Percentiles rank a stretch among this genome's conserved stretches.
Evolutionary conservation across 2,888 invertebrate species (phyloP).

Genomic region (Pristionchus mayeri): DNA sequence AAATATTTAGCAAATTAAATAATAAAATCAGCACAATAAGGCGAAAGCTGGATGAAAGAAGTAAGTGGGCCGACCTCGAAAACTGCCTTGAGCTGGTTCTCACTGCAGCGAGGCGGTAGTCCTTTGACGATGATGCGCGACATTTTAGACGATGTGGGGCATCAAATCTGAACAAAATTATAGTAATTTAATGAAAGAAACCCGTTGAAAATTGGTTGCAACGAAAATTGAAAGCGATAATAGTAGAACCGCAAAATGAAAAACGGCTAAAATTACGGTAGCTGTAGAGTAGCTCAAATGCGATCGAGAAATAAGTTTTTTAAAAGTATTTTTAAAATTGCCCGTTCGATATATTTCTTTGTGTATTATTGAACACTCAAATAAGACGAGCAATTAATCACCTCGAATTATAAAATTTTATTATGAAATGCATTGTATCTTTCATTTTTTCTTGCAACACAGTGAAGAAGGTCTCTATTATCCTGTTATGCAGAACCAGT

Average conservation of each 20-base stretch:
- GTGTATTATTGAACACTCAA: no score
- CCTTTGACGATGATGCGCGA: constrained; percentile 73
- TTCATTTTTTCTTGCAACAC: background rate
- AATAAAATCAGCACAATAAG: background rate
- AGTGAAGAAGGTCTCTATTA: background rate
- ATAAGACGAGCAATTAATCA: no score
- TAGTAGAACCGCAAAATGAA: background rate
- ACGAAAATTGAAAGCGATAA: background rate
- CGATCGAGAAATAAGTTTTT: constrained; percentile 11
- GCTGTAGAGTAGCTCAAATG: no score
- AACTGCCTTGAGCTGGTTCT: constrained; percentile 63
- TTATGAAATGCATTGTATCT: background rate
- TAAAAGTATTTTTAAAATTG: background rate
- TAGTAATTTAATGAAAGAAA: background rate
- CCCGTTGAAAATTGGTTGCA: background rate
- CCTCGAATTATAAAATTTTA: background rate
- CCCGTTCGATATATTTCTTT: background rate
- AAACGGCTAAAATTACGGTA: background rate
- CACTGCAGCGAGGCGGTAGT: constrained; percentile 67
- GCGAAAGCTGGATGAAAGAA: background rate
- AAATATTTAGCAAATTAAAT: constrained; percentile 35
- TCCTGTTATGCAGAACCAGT: no score
- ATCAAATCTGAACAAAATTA: background rate
- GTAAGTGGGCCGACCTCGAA: constrained; percentile 48
- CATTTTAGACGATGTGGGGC: constrained; percentile 47